These are phyloP conservation scores for Rhagium mordax DNA, from an alignment of 2,888 invertebrate genomes.

Conservation along the genomic window DNA sequence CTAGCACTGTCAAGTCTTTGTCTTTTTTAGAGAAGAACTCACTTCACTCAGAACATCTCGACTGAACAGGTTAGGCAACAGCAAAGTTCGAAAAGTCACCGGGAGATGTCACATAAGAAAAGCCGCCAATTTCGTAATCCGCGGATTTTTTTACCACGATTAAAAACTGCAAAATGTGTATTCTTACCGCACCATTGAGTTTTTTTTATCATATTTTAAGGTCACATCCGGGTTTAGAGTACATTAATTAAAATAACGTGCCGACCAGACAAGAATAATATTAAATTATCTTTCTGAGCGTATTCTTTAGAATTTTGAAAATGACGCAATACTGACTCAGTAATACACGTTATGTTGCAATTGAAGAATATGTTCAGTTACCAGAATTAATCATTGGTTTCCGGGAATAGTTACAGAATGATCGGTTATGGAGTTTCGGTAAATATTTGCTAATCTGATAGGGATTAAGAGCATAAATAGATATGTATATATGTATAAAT, in stretches of 20 bases:
- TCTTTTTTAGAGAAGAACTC: conserved; percentile 33
- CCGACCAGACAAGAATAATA: neutral
- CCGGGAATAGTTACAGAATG: conserved; percentile 3
- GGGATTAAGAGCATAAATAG: conserved; percentile 8
- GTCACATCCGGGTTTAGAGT: neutral
- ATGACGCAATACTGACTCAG: conserved; percentile 15
- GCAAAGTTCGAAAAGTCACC: conserved; percentile 23
- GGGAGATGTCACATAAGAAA: conserved; percentile 10
- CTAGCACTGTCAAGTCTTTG: conserved; percentile 33
- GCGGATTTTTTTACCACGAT: neutral
- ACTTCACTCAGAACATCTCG: conserved; percentile 28
- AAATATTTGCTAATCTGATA: conserved; percentile 27
- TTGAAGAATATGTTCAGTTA: neutral
- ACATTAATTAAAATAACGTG: neutral
- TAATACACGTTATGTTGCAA: neutral
- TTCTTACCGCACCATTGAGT: neutral
- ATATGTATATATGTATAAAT: conserved; percentile 26
- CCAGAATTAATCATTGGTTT: conserved; percentile 20
- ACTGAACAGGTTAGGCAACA: conserved; percentile 29
- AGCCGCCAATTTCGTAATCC: conserved; percentile 27
- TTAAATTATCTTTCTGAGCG: neutral
- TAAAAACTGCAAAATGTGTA: conserved; percentile 3
- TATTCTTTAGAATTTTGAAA: neutral
- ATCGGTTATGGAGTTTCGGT: conserved; percentile 20
- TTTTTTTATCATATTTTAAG: neutral